Base-by-base conservation (phyloP, 1,140 invertebrate genomes). In the Zaprionus taronus region DNA sequence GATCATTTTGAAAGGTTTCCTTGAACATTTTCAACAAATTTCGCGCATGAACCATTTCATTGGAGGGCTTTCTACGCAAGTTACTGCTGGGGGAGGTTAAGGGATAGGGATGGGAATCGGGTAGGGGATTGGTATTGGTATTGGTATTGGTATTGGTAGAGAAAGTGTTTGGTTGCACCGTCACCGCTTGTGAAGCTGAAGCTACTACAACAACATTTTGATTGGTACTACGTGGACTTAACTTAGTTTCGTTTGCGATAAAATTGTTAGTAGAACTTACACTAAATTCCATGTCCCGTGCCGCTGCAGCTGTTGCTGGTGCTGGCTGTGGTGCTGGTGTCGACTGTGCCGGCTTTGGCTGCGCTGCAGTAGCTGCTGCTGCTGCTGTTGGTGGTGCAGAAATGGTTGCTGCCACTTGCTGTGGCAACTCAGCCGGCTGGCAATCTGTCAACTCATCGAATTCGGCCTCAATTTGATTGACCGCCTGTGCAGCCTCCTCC, bases 251-350 rank as follows among this genome's bases (percentile, higher is more conserved):
- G 76, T 91, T 51, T 51, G 47, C 74, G 79, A 79, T 77, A 79
- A 91, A 87, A 84, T 81, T 87, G 91, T 92, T 91, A 92, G 91
- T 92, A 91, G 85, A 91, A 92, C 91, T 92, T 92, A 92, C 91
- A 92, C 91, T 92, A 92, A 91, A 92, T 87, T 92, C 91, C 85
- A 92, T 91, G 73, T 92, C 86, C 72, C 86, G 77, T 53, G 72
- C 77, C 57, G 78, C 75, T 57, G 73, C 70, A 20, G 72, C 34
- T 49, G 83, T 28, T 38, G 47, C 62, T 64, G 61, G 20, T 63
- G 36, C 15, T 28, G 68, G 70, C 22, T 72, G 9, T 55, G 70
- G 9, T 55, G 70, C 77, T 24, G 64, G 41, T 31, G 67, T 15
- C 70, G 72, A 41, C 31, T 65, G 72, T 28, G 34, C 31, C 61